Evolutionary conservation across 1,140 invertebrate species (phyloP).

Genomic region (Papilio machaon): DNA sequence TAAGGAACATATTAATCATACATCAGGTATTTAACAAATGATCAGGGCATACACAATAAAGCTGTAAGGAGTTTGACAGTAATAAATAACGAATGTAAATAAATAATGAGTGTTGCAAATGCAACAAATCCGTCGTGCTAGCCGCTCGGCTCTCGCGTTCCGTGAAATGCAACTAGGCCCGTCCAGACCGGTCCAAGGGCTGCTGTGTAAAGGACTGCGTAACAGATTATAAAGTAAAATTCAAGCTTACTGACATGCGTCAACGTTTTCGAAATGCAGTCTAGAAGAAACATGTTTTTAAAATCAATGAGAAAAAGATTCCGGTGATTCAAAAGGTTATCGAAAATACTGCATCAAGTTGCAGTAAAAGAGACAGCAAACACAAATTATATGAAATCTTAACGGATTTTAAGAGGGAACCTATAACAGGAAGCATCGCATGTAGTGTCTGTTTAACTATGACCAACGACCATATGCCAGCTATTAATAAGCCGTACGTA

Average conservation of each 20-base stretch:
- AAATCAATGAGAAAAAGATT: not conserved
- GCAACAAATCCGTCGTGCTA: constrained; percentile 47
- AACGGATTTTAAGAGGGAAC: not conserved
- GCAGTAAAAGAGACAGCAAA: constrained; percentile 5
- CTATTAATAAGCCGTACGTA: constrained; percentile 29
- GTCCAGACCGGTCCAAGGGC: constrained; percentile 48
- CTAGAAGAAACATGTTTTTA: not conserved
- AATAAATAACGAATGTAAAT: constrained; percentile 44
- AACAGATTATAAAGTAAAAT: constrained; percentile 33
- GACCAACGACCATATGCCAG: not conserved
- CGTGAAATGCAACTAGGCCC: constrained; percentile 50
- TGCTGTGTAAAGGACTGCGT: constrained; percentile 25
- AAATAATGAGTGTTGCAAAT: constrained; percentile 51
- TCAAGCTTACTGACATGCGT: constrained; percentile 14
- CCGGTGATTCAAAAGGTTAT: not conserved
- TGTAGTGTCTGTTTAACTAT: constrained; percentile 19
- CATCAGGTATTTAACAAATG: constrained; percentile 49
- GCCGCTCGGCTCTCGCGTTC: constrained; percentile 51
- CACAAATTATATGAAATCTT: not conserved
- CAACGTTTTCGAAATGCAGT: not conserved
- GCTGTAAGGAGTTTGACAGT: constrained; percentile 41
- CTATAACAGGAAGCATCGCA: constrained; percentile 18
- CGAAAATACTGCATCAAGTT: not conserved
- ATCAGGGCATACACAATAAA: constrained; percentile 51
- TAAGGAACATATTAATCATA: constrained; percentile 37